phyloP scores from a whole-genome alignment of 1,140 invertebrate genomes.

The Tetragnatha versicolor region DNA sequence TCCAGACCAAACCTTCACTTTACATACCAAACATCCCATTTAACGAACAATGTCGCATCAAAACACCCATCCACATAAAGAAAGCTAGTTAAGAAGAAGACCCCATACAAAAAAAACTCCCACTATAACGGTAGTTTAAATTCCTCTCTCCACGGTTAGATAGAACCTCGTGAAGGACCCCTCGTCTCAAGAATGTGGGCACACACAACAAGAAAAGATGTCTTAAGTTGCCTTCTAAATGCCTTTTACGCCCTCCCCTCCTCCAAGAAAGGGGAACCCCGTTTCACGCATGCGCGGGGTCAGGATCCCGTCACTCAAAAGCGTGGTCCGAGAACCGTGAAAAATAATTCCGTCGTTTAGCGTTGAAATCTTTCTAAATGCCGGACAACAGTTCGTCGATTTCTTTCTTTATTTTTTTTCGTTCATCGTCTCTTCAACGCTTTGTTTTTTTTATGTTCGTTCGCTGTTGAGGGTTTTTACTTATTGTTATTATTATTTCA shows the following conservation, averaged over 20 bases:
- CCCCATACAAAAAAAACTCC: too few species aligned
- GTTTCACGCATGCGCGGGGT: slow-evolving; percentile 45
- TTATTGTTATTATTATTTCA: too few species aligned
- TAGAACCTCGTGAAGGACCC: too few species aligned
- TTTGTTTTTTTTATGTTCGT: slow-evolving; percentile 9
- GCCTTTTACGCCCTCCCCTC: slow-evolving; percentile 2
- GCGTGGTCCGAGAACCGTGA: background rate
- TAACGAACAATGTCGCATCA: too few species aligned
- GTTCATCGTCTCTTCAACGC: background rate
- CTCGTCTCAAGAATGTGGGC: too few species aligned
- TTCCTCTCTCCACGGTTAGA: too few species aligned
- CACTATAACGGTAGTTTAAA: too few species aligned
- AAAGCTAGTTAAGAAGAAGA: too few species aligned
- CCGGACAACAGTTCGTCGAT: slow-evolving; percentile 11
- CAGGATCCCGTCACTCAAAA: slow-evolving; percentile 41
- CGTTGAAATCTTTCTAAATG: slow-evolving; percentile 28
- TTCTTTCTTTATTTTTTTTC: background rate
- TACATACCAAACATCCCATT: too few species aligned
- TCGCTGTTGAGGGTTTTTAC: background rate
- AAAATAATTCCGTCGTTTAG: slow-evolving; percentile 29
- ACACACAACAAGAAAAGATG: too few species aligned
- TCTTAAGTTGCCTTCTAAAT: slow-evolving; percentile 41
- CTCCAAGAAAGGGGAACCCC: slow-evolving; percentile 5
- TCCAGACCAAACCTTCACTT: too few species aligned
- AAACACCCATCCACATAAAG: too few species aligned